A percentile compares a stretch with the other conserved stretches of the same genome.
phyloP scores from a whole-genome alignment of 2,888 invertebrate genomes.

The Harpagoxenus sublaevis region DNA sequence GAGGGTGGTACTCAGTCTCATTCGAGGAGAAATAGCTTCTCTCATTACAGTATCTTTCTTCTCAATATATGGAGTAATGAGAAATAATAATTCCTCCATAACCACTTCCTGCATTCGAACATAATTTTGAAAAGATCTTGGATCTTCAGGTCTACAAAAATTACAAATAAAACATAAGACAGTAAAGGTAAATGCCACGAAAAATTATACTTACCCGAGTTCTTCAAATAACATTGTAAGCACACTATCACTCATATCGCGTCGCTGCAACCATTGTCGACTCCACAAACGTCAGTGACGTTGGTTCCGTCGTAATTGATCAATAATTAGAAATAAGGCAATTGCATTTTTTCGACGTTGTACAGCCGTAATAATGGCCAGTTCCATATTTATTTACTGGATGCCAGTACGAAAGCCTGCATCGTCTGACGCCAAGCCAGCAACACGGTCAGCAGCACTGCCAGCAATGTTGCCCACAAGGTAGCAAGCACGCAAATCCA shows the following conservation, averaged over 20 bases:
- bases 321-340: background rate
- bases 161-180: background rate
- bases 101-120: background rate
- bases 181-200: background rate
- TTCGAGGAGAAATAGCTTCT: no score
- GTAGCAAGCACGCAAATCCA: no score
- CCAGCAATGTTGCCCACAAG: no score
- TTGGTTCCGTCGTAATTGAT: background rate
- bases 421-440: no score
- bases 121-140: constrained; percentile 1
- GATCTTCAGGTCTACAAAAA: constrained; percentile 22
- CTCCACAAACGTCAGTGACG: background rate
- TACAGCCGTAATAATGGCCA: background rate
- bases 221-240: constrained; percentile 6
- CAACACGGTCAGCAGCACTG: no score
- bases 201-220: constrained; percentile 4
- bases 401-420: no score
- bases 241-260: background rate
- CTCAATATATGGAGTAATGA: background rate
- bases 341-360: background rate
- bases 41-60: no score
- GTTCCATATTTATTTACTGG: no score
- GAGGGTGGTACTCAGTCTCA: background rate
- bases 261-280: background rate
- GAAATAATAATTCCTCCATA: background rate